A percentile compares a stretch with the other conserved stretches of the same genome.
Conservation (phyloP, 2,888 invertebrate species). For the Apodemia zela region DNA sequence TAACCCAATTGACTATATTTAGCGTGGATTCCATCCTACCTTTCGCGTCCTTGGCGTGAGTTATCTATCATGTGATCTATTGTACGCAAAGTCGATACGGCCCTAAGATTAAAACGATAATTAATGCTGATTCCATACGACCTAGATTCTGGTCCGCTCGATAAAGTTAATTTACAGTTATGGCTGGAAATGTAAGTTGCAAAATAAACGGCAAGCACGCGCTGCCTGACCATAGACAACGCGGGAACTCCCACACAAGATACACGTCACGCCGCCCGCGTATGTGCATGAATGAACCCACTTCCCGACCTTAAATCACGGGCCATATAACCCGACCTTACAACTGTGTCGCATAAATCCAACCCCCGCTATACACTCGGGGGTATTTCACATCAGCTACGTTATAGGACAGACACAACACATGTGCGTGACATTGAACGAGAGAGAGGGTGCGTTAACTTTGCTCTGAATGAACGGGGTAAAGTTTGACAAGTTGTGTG, state of each 20-base stretch:
- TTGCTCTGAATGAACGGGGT: constrained; percentile 67
- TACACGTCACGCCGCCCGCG: constrained; percentile 41
- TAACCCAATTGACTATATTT: constrained; percentile 60
- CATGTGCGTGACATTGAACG: constrained; percentile 59
- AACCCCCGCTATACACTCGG: constrained; percentile 33
- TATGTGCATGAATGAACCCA: constrained; percentile 53
- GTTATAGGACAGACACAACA: constrained; percentile 55
- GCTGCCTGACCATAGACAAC: constrained; percentile 73
- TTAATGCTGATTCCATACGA: constrained; percentile 81
- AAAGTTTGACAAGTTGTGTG: constrained; percentile 64
- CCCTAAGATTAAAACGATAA: constrained; percentile 77
- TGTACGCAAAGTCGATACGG: constrained; percentile 72
- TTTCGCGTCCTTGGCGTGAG: constrained; percentile 73
- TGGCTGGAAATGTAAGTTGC: constrained; percentile 77
- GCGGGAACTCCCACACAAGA: constrained; percentile 62
- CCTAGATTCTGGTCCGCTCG: constrained; percentile 74
- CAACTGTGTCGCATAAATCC: constrained; percentile 27
- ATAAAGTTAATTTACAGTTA: constrained; percentile 79
- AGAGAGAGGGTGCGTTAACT: constrained; percentile 55
- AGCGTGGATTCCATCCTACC: constrained; percentile 52
- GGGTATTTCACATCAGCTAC: constrained; percentile 40
- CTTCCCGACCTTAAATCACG: constrained; percentile 51
- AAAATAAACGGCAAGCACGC: constrained; percentile 68
- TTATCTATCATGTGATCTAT: constrained; percentile 79
- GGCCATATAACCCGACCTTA: constrained; percentile 49